Evolutionary conservation across 1,140 invertebrate species (phyloP).

Genomic region (Drusus annulatus): DNA sequence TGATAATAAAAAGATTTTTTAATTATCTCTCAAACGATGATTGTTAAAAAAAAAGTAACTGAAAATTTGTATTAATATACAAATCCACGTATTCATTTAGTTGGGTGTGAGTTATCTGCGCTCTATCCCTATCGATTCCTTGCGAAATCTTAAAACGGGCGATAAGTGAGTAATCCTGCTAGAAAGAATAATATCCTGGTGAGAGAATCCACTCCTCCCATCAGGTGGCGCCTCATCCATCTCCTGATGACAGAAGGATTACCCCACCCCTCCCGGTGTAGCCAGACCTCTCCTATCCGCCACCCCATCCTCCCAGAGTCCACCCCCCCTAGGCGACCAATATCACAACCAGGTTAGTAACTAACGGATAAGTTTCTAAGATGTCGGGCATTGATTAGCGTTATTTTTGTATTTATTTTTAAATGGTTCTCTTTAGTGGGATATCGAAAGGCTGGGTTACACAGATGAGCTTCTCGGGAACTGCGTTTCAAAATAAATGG

Average conservation of each 20-base stretch:
- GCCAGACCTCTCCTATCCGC: not conserved
- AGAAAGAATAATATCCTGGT: slow-evolving; percentile 32
- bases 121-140: slow-evolving; percentile 16
- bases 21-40: too few relatives aligned
- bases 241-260: slow-evolving; percentile 58
- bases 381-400: slow-evolving; percentile 1
- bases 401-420: too few relatives aligned
- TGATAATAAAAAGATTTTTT: too few relatives aligned
- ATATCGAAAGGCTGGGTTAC: too few relatives aligned
- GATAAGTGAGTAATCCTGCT: slow-evolving; percentile 38
- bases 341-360: slow-evolving; percentile 53
- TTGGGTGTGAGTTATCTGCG: too few relatives aligned
- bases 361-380: not conserved
- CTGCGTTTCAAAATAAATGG: too few relatives aligned
- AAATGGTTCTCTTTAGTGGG: too few relatives aligned
- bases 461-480: too few relatives aligned
- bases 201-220: slow-evolving; percentile 54
- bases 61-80: too few relatives aligned
- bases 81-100: too few relatives aligned
- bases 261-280: slow-evolving; percentile 40
- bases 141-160: slow-evolving; percentile 27
- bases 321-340: slow-evolving; percentile 15
- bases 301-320: not conserved
- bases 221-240: slow-evolving; percentile 59
- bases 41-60: too few relatives aligned